Evolutionary conservation across 2,888 invertebrate species (phyloP), one percentile per base, ranked within the genome.

Genomic region (Zhuqinia jingwanae): DNA sequence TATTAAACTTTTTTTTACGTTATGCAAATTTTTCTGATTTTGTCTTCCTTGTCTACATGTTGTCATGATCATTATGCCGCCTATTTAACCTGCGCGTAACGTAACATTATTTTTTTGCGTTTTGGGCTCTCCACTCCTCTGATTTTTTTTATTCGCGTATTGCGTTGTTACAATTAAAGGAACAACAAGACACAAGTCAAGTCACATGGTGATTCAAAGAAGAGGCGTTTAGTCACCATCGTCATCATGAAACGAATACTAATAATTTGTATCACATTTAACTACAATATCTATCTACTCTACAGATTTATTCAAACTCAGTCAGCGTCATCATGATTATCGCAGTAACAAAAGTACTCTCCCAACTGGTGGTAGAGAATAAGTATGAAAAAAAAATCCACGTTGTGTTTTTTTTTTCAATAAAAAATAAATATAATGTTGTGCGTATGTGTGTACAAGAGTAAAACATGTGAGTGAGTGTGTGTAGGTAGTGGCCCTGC

Each of bases 181-280:
- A 22, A 56, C 11, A 22, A 56, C 56, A n/a, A 2, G 47, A 53
- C 17, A n/a, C 8, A 2, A 15, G 22, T 20, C 22, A 17, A n/a
- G n/a, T 17, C 20, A 17, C 20, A 6, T 2, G 20, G 20, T 56
- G 1, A 20, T 6, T 17, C 20, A 10, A 56, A 17, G 6, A 47
- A 56, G 22, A 56, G 56, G 22, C 56, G 56, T 56, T 56, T 56
- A 56, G n/a, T n/a, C n/a, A n/a, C n/a, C n/a, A n/a, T n/a, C n/a
- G n/a, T n/a, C n/a, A 56, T 56, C 56, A 56, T 20, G 56, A 20
- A 56, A 17, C 22, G 56, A 56, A 56, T 56, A 56, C 56, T 56
- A 56, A 56, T 56, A 56, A 56, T 56, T 56, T 56, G 56, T 56
- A 56, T 47, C 15, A 56, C 17, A 56, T 56, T 53, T 56, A 56